phyloP scores from a whole-genome alignment of 2,113 vertebrate genomes.

The Ptilonorhynchus violaceus region DNA sequence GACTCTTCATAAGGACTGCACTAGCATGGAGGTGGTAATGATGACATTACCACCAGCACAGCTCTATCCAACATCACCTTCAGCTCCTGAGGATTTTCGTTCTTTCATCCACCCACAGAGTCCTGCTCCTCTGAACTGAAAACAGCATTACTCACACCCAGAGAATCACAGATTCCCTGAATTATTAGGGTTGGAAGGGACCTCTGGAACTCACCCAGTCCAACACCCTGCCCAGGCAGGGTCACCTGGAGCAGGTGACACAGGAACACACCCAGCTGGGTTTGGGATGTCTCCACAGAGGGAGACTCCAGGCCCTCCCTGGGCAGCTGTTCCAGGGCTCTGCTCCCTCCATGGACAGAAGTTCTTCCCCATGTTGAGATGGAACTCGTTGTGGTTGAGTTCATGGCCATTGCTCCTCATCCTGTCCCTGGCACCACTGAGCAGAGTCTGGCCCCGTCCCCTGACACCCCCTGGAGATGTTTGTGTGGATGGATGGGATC shows the following conservation, averaged over 20 bases:
- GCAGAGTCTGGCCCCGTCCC: neutral
- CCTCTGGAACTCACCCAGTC: accelerated
- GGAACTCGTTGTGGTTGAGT: accelerated
- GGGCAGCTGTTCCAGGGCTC: neutral
- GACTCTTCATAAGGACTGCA: neutral
- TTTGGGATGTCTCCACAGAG: neutral
- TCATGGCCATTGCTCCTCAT: neutral
- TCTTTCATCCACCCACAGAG: neutral
- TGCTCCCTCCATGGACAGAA: neutral
- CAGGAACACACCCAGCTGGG: neutral
- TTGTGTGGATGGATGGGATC: neutral
- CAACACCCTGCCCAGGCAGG: neutral
- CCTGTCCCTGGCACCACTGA: accelerated
- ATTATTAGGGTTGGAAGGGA: accelerated
- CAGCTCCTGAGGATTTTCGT: neutral
- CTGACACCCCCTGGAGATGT: neutral
- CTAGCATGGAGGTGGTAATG: neutral
- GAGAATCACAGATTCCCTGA: neutral
- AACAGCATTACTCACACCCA: neutral
- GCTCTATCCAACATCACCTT: neutral
- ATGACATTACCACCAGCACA: neutral
- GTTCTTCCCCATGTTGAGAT: neutral
- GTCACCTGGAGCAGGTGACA: neutral
- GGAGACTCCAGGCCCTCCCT: neutral
- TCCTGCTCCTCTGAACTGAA: neutral